Base-by-base conservation (phyloP, 2,797 vertebrate genomes). In the Pteronotus mesoamericanus region DNA sequence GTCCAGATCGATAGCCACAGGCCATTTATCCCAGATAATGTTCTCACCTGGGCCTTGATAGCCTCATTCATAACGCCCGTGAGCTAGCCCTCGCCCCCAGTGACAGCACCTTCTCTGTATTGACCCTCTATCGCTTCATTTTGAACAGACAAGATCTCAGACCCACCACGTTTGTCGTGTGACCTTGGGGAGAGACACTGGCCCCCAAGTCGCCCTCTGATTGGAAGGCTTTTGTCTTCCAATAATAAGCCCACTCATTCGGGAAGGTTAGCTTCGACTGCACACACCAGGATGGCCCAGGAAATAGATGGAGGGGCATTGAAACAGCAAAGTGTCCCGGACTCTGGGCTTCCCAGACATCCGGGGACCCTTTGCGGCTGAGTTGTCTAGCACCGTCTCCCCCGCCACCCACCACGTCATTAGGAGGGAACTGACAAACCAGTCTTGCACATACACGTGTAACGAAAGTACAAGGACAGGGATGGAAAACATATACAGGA, bases 21-120 rank as follows among this genome's bases (percentile, higher is more conserved):
- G 57, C 57, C 96, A 94, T 97, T 94, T 96, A 80, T 96, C 90
- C 86, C 85, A 79, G 96, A 80, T 85, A 69, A 80, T 87, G 69
- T 42, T 53, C 95, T 87, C 10, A 64, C 89, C 77, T 77, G 72
- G 59, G 37, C 57, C 92, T 51, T 42, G 44, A 91, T 1, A n/a
- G 89, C 59, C 82, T 94, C 97, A 79, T 96, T 95, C 88, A 59
- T 86, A 96, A 92, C 1, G 11, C 86, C 68, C 10, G 0, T 6
- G 7, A 66, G 53, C 34, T 57, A 94, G 86, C 53, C 21, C 0
- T 24, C 71, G 29, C 29, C 84, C 46, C 34, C 2, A 61, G 32
- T 24, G 21, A 78, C 14, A 29, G 26, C 84, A 0, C 59, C 84
- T 51, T 39, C 82, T 51, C 66, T 22, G 1, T n/a, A 46, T 26